phyloP scores from a whole-genome alignment of 1,140 invertebrate species.

The Ceratosolen fusciceps region DNA sequence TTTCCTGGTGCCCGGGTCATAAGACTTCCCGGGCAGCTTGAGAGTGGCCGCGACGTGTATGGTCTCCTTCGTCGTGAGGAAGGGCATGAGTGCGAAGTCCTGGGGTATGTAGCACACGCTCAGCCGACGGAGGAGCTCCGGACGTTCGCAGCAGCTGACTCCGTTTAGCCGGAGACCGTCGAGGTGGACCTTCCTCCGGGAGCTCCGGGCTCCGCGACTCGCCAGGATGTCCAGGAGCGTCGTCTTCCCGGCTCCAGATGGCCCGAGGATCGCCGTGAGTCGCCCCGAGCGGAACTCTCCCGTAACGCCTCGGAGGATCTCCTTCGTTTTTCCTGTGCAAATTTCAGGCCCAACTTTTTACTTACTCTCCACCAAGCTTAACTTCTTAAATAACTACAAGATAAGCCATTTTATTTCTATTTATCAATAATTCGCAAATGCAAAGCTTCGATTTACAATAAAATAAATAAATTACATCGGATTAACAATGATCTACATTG shows the following conservation, averaged over 20 bases:
- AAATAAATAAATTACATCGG: no score
- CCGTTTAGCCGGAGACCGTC: conserved; percentile 19
- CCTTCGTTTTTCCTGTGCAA: conserved; percentile 62
- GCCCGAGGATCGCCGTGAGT: conserved; percentile 84
- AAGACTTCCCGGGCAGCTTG: conserved; percentile 68
- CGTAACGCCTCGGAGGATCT: conserved; percentile 74
- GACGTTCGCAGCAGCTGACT: neutral
- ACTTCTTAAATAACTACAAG: no score
- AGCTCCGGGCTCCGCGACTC: conserved; percentile 51
- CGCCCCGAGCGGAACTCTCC: conserved; percentile 75
- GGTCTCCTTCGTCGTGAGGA: conserved; percentile 78
- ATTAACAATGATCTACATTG: no score
- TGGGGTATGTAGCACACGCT: conserved; percentile 77
- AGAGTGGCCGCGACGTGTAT: conserved; percentile 78
- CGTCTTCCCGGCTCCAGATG: conserved; percentile 86
- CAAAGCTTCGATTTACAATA: no score
- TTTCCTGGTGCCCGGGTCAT: conserved; percentile 11
- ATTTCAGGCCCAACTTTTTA: neutral
- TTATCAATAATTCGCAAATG: no score
- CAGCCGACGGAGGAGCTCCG: conserved; percentile 2
- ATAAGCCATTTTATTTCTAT: no score
- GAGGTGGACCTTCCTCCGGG: conserved; percentile 41
- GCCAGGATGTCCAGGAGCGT: conserved; percentile 78
- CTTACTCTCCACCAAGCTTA: no score
- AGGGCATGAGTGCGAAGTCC: conserved; percentile 77